Percentiles rank a stretch among this genome's conserved stretches.
These are phyloP conservation scores for Diplodus sargus DNA, from an alignment of 2,797 vertebrate species.

Conservation along the genomic window DNA sequence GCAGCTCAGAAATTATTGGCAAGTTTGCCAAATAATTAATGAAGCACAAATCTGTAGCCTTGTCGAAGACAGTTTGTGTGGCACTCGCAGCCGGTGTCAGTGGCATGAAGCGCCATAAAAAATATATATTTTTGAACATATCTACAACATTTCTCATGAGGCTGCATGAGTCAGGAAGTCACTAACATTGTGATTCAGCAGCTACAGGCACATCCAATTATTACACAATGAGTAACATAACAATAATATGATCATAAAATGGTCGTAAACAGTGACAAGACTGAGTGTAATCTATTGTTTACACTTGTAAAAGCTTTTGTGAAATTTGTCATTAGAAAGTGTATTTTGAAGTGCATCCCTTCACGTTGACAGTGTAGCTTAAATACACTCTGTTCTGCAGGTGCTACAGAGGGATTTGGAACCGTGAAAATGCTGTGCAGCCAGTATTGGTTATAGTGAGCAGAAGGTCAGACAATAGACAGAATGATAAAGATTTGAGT, in stretches of 20 bases:
- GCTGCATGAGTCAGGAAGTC: neutral
- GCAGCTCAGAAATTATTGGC: neutral
- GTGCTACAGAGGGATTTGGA: constrained; percentile 14
- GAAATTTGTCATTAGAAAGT: neutral
- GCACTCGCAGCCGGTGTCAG: neutral
- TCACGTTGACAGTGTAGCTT: constrained; percentile 16
- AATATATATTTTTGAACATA: neutral
- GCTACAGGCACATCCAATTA: no score
- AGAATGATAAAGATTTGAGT: constrained; percentile 78
- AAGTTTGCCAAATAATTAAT: constrained; percentile 5
- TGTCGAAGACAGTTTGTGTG: neutral
- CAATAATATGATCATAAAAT: neutral
- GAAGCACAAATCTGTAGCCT: constrained; percentile 15
- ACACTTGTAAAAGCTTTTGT: neutral
- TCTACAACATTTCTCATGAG: neutral
- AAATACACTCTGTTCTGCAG: constrained; percentile 19
- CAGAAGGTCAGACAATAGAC: constrained; percentile 63
- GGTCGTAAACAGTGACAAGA: no score
- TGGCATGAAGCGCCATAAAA: neutral
- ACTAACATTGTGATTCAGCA: neutral
- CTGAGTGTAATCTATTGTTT: neutral
- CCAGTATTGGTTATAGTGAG: constrained; percentile 40
- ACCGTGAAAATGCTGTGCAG: constrained; percentile 38
- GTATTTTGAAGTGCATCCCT: neutral
- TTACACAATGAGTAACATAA: neutral